phyloP scores from a whole-genome alignment of 2,113 vertebrate species.

The Lota lota region DNA sequence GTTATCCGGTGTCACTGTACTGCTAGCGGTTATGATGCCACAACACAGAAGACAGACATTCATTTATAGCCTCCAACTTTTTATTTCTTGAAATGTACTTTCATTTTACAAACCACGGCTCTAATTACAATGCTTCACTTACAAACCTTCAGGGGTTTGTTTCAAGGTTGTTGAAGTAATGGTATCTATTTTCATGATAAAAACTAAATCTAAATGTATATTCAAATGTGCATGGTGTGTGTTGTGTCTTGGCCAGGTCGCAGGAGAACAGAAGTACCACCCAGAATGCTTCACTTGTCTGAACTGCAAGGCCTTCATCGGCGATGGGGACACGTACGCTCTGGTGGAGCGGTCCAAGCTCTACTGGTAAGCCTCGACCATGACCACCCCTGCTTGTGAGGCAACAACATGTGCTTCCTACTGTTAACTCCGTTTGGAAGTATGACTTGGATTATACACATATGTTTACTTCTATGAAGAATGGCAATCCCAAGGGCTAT shows the following conservation, averaged over 20 bases:
- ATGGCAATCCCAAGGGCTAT: no score
- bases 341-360: slow-evolving; percentile 97
- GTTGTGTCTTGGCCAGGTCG: slow-evolving; percentile 74
- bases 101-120: no score
- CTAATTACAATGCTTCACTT: no score
- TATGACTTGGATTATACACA: not conserved
- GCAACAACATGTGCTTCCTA: not conserved
- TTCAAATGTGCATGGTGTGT: not conserved
- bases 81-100: no score
- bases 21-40: not conserved
- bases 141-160: no score
- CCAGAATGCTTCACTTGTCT: slow-evolving; percentile 96
- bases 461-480: no score
- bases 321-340: slow-evolving; percentile 95
- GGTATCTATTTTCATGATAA: not conserved
- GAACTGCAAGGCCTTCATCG: slow-evolving; percentile 87
- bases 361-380: slow-evolving; percentile 83
- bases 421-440: not conserved
- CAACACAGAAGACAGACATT: no score
- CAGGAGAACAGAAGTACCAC: slow-evolving; percentile 97
- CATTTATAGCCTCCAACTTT: no score
- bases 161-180: no score
- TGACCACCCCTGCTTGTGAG: not conserved
- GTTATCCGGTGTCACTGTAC: slow-evolving; percentile 17
- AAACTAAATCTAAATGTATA: not conserved